Evolutionary conservation across 2,797 vertebrate species (phyloP).

Genomic region (Poliocrania exsul): DNA sequence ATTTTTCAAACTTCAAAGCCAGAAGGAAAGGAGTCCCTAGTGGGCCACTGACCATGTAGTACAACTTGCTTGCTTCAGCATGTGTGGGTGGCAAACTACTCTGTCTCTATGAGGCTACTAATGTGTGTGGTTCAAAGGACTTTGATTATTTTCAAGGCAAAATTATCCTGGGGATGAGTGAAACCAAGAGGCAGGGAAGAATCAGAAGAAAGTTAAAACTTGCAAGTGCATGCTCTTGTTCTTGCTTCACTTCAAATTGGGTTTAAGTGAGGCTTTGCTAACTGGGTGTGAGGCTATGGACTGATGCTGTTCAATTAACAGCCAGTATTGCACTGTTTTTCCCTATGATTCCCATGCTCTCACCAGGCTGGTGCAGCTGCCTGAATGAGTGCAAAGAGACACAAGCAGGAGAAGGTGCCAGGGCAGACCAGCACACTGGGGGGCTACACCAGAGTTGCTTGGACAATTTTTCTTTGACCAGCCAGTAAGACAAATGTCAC

Average conservation of each 20-base stretch:
- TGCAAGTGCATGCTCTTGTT: accelerated
- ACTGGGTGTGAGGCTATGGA: not conserved
- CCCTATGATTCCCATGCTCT: not conserved
- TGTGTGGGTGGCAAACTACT: not conserved
- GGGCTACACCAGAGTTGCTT: not conserved
- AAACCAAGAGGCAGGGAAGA: not conserved
- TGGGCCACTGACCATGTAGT: not conserved
- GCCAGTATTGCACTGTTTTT: not conserved
- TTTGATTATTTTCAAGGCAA: not conserved
- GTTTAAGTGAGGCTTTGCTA: not conserved
- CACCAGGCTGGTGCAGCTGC: not conserved
- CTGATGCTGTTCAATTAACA: not conserved
- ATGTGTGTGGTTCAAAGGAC: not conserved
- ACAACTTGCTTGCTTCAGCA: not conserved
- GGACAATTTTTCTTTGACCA: not conserved
- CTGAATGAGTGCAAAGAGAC: accelerated
- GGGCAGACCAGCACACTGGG: not conserved
- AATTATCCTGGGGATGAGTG: not conserved
- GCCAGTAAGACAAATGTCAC: not conserved
- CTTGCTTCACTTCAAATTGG: not conserved
- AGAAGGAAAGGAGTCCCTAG: not conserved
- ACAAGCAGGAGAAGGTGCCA: not conserved
- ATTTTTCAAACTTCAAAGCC: not conserved
- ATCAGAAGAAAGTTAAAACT: not conserved
- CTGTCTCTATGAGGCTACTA: not conserved